Base-by-base conservation (phyloP, 2,797 vertebrate species). In the Myiotriccus ornatus region DNA sequence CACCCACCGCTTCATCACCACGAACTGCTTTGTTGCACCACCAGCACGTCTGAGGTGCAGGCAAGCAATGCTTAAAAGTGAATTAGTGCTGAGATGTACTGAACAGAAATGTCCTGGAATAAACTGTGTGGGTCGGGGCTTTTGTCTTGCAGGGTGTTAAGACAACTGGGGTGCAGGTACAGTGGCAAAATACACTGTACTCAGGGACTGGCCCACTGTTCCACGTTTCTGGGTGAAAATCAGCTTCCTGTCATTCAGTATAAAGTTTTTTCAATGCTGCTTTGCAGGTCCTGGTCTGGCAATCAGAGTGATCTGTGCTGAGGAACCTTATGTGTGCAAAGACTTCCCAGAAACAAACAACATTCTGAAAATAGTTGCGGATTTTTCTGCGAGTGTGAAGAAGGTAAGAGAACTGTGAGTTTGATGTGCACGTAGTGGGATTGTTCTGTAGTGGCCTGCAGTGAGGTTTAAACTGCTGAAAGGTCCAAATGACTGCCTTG, bases 271-370 rank as follows among this genome's bases (percentile, higher is more conserved):
- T 23, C 78, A 70, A 46, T 2, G 37, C 28, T 82, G 35, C 8
- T 6, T 63, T 96, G 46, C 95, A 99, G 99, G 99, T 96, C 99
- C 99, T 34, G 99, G 99, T 70, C 97, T 99, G 94, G 99, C 99
- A 78, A 99, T 99, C 97, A 98, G 99, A 95, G 99, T 99, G 90
- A 99, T 99, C 97, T 99, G 99, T 98, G 99, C 99, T 84, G 99
- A 99, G 85, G 99, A 99, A 60, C 99, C 99, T 43, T 99, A 99
- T 13, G 95, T 99, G 96, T 99, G 99, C 97, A 99, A 99, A 98
- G 99, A 99, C 96, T 99, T 99, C 65, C 98, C 99, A 15, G 99
- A 99, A 97, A 99, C 99, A 59, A 99, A 99, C 98, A 99, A 99
- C 97, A 99, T 99, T 93, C 97, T 99, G 95, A 99, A 99, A 98